phyloP scores from a whole-genome alignment of 2,113 vertebrate species.

The Ammodytes dubius region DNA sequence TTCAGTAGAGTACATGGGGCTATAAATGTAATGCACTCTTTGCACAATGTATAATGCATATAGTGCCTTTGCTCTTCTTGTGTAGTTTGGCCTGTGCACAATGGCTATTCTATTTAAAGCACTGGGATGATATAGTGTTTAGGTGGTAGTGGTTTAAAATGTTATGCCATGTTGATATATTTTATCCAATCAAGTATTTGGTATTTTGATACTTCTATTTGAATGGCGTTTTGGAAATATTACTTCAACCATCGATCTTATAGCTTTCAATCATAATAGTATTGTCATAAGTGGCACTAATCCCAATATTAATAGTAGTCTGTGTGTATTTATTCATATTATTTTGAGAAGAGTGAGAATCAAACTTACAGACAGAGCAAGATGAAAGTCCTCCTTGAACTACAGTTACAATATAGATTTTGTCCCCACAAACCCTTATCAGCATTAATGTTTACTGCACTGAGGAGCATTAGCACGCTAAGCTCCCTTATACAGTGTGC shows the following conservation, averaged over 20 bases:
- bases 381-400: slow-evolving; percentile 50
- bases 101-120: slow-evolving; percentile 55
- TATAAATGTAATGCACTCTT: slow-evolving; percentile 68
- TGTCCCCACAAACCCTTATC: slow-evolving; percentile 68
- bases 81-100: slow-evolving; percentile 41
- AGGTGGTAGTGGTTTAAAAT: slow-evolving; percentile 27
- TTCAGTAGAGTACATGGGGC: slow-evolving; percentile 51
- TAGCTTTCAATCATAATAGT: not conserved
- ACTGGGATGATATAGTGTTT: slow-evolving; percentile 33
- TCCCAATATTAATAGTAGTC: not conserved
- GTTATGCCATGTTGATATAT: slow-evolving; percentile 18
- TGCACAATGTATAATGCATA: slow-evolving; percentile 72
- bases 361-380: slow-evolving; percentile 24
- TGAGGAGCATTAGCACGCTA: slow-evolving; percentile 62
- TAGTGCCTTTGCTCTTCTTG: slow-evolving; percentile 42
- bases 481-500: slow-evolving; percentile 58
- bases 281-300: not conserved
- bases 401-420: slow-evolving; percentile 73
- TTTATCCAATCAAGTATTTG: not conserved
- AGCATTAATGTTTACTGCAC: slow-evolving; percentile 65
- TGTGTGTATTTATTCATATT: not conserved
- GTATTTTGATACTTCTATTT: slow-evolving; percentile 1
- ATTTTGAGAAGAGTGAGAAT: slow-evolving; percentile 26
- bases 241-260: not conserved
- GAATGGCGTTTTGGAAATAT: not conserved